Conservation (phyloP, 2,888 invertebrate species). For the Tipula unca region DNA sequence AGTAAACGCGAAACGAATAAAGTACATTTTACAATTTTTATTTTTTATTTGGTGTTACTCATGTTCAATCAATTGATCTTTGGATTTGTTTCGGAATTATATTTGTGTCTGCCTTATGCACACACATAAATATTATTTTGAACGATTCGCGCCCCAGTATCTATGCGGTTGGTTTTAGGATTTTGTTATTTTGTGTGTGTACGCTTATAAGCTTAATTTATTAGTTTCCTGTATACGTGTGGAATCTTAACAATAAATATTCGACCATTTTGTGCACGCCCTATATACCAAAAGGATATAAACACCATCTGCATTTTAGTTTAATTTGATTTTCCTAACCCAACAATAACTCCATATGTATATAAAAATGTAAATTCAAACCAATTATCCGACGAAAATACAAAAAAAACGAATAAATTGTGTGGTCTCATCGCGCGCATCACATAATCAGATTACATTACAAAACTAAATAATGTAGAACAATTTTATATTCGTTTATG, state of each 20-base stretch:
- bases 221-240: not conserved
- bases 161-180: not conserved
- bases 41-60: not conserved
- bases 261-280: not conserved
- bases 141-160: not conserved
- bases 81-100: not conserved
- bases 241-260: not conserved
- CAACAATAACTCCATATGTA: not conserved
- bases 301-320: not conserved
- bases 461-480: not conserved
- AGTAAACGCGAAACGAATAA: not conserved
- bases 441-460: conserved; percentile 8
- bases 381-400: not conserved
- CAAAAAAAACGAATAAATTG: not conserved
- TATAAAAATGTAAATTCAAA: not conserved
- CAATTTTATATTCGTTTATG: not conserved
- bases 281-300: not conserved
- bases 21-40: not conserved
- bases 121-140: not conserved
- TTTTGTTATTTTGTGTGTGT: not conserved
- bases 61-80: not conserved
- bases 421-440: conserved; percentile 4
- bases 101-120: not conserved
- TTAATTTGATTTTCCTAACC: not conserved
- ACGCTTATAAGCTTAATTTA: not conserved